A percentile compares a stretch with the other conserved stretches of the same genome.
phyloP scores from a whole-genome alignment of 2,113 vertebrate species.

The Lycaon pictus region DNA sequence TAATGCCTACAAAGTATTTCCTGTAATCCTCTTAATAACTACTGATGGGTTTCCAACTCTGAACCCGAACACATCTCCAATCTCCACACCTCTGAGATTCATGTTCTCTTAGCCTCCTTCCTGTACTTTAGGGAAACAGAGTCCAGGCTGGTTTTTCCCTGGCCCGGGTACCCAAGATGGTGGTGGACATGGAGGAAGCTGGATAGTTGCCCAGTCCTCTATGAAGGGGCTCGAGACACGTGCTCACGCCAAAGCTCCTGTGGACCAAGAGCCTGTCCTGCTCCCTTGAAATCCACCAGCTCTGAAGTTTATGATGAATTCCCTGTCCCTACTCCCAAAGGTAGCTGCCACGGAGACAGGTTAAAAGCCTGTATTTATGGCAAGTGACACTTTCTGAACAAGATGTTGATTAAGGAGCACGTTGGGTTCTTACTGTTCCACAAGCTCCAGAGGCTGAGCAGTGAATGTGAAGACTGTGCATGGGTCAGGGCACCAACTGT shows the following conservation, averaged over 20 bases:
- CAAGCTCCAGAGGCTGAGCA: slow-evolving; percentile 39
- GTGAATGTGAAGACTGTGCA: slow-evolving; percentile 27
- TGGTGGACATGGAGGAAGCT: not conserved
- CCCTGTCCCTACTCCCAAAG: slow-evolving; percentile 70
- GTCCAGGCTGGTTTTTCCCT: not conserved
- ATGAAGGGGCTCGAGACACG: not conserved
- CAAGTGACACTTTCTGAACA: slow-evolving; percentile 74
- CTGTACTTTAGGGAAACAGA: not conserved
- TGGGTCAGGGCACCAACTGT: not conserved
- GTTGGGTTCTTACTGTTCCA: slow-evolving; percentile 60
- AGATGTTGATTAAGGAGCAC: slow-evolving; percentile 78
- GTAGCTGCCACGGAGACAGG: slow-evolving; percentile 72
- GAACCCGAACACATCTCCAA: not conserved
- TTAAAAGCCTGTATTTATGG: slow-evolving; percentile 81
- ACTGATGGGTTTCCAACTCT: not conserved
- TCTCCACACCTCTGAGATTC: not conserved
- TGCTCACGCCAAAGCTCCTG: not conserved
- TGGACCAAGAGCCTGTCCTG: slow-evolving; percentile 19
- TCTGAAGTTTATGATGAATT: slow-evolving; percentile 83
- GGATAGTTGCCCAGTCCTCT: not conserved
- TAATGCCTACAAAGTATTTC: slow-evolving; percentile 54
- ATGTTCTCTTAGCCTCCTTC: not conserved
- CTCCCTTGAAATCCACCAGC: slow-evolving; percentile 73
- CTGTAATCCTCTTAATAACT: slow-evolving; percentile 37
- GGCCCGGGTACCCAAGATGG: not conserved